Evolutionary conservation across 2,113 vertebrate species (phyloP).

Genomic region (Hylia prasina): DNA sequence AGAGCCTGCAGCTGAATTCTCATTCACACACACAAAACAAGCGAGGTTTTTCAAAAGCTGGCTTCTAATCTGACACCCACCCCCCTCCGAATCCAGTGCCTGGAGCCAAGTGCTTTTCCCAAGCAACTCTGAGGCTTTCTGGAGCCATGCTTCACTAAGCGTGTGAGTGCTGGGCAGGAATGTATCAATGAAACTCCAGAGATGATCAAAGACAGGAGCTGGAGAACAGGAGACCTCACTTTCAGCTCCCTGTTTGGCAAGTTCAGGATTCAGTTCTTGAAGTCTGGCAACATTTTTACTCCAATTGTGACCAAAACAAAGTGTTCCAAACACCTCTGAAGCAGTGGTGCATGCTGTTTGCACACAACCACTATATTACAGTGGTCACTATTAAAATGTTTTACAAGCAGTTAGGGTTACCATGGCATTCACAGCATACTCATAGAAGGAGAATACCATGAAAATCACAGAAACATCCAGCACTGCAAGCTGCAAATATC

Average conservation of each 20-base stretch:
- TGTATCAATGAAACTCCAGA: constrained; percentile 24
- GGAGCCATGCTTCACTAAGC: constrained; percentile 24
- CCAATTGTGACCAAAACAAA: not conserved
- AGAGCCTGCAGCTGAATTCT: constrained; percentile 37
- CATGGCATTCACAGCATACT: not conserved
- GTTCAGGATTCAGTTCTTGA: not conserved
- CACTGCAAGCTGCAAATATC: not conserved
- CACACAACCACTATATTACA: constrained; percentile 34
- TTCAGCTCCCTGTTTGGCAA: not conserved
- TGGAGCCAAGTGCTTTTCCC: constrained; percentile 18
- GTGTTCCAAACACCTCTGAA: not conserved
- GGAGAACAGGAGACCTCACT: not conserved
- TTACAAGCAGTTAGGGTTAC: constrained; percentile 30
- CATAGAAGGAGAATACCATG: not conserved
- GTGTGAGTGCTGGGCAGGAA: not conserved
- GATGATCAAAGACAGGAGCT: not conserved
- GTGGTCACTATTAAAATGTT: constrained; percentile 50
- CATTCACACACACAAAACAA: not conserved
- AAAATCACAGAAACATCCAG: not conserved
- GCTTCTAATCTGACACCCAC: not conserved
- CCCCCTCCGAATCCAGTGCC: not conserved
- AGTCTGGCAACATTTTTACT: constrained; percentile 15
- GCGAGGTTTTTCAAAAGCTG: not conserved
- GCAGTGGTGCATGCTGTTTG: constrained; percentile 16
- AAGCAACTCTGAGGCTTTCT: not conserved